Evolutionary conservation across 1,140 invertebrate genomes (phyloP).

Genomic region (Diplogasteroides magnus): DNA sequence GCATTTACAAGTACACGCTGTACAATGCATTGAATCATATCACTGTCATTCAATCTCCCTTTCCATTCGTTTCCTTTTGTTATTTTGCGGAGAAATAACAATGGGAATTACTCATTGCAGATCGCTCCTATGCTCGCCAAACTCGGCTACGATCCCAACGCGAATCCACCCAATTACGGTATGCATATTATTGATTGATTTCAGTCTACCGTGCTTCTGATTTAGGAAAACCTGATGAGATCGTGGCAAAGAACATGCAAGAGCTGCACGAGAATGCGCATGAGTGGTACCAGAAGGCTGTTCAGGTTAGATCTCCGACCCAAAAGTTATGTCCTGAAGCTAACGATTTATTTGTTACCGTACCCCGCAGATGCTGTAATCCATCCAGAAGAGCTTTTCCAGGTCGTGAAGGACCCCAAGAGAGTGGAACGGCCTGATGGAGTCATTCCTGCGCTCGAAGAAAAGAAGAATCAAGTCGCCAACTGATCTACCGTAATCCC

Average conservation of each 20-base stretch:
- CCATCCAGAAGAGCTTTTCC: not conserved
- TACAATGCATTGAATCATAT: no score
- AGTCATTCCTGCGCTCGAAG: not conserved
- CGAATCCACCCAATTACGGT: slow-evolving; percentile 87
- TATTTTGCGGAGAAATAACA: no score
- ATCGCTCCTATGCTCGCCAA: slow-evolving; percentile 46
- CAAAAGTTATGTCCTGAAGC: no score
- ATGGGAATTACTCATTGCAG: no score
- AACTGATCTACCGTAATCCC: not conserved
- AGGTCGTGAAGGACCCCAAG: slow-evolving; percentile 46
- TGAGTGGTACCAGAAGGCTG: slow-evolving; percentile 57
- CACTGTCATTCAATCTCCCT: not conserved
- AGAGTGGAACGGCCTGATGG: slow-evolving; percentile 30
- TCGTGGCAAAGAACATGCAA: slow-evolving; percentile 74
- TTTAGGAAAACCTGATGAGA: slow-evolving; percentile 67
- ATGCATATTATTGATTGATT: slow-evolving; percentile 34
- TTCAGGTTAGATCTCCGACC: slow-evolving; percentile 36
- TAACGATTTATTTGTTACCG: no score
- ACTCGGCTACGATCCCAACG: slow-evolving; percentile 50
- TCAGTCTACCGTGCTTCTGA: no score
- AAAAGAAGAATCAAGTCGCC: not conserved
- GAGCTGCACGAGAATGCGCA: slow-evolving; percentile 58
- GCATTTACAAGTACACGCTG: no score
- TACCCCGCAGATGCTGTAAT: no score
- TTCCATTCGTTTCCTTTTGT: not conserved